Percentiles rank a stretch among this genome's conserved stretches.
Evolutionary conservation across 1,140 invertebrate species (phyloP).

Genomic region (Mamestra configurata): DNA sequence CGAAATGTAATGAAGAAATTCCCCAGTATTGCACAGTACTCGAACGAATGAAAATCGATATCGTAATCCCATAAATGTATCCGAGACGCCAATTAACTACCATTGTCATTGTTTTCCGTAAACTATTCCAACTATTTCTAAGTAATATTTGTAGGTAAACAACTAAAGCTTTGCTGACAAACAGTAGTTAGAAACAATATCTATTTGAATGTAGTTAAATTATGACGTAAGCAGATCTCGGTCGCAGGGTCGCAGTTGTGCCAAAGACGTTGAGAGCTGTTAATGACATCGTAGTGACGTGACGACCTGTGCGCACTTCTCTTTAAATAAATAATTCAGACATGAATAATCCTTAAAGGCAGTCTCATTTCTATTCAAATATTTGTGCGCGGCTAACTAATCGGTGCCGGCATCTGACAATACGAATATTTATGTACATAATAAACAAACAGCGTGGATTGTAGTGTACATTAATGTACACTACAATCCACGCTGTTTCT

Average conservation of each 20-base stretch:
- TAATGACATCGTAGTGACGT: constrained; percentile 67
- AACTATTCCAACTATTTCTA: constrained; percentile 16
- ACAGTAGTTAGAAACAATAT: constrained; percentile 37
- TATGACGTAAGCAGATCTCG: constrained; percentile 37
- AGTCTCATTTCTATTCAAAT: constrained; percentile 43
- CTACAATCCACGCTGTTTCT: neutral
- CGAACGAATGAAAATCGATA: constrained; percentile 23
- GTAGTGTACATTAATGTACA: constrained; percentile 6
- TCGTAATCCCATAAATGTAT: neutral
- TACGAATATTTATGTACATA: constrained; percentile 18
- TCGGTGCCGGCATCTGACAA: constrained; percentile 32
- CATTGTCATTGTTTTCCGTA: neutral
- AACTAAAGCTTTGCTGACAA: too few relatives aligned
- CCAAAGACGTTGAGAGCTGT: constrained; percentile 58
- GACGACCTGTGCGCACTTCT: constrained; percentile 32
- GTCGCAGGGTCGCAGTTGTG: constrained; percentile 50
- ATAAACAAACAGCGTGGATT: neutral
- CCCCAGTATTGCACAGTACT: constrained; percentile 4
- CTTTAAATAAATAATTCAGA: constrained; percentile 52
- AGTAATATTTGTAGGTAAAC: too few relatives aligned
- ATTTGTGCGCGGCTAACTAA: constrained; percentile 29
- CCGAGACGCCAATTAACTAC: neutral
- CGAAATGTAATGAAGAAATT: constrained; percentile 1
- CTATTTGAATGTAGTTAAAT: constrained; percentile 54
- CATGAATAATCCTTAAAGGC: constrained; percentile 47